Percentiles rank a stretch among this genome's conserved stretches.
These are phyloP conservation scores for Yponomeuta cagnagella DNA, from an alignment of 2,888 invertebrate species.

Conservation along the genomic window DNA sequence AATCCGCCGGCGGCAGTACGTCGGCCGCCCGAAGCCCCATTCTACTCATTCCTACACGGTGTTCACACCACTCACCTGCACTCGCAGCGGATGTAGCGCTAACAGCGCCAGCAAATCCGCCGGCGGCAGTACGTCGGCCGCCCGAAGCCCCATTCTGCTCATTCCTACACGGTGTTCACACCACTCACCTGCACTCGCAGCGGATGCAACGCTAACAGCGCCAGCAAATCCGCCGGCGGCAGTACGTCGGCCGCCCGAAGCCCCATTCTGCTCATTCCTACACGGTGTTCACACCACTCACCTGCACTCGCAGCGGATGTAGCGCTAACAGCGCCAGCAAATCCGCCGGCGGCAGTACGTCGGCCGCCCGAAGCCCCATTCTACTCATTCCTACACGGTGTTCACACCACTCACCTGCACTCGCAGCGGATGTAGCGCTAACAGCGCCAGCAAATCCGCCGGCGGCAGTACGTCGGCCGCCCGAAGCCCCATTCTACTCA, in stretches of 20 bases:
- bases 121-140: slow-evolving; percentile 87
- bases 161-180: slow-evolving; percentile 82
- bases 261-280: slow-evolving; percentile 88
- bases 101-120: slow-evolving; percentile 86
- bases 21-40: slow-evolving; percentile 83
- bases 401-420: slow-evolving; percentile 53
- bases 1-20: not conserved
- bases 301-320: slow-evolving; percentile 95
- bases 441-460: not conserved
- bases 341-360: slow-evolving; percentile 87
- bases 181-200: slow-evolving; percentile 40
- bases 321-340: slow-evolving; percentile 88
- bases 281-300: slow-evolving; percentile 78
- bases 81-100: slow-evolving; percentile 93
- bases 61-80: slow-evolving; percentile 85
- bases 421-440: slow-evolving; percentile 57
- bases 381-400: slow-evolving; percentile 87
- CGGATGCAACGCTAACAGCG: slow-evolving; percentile 77
- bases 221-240: not conserved
- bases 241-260: slow-evolving; percentile 74
- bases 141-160: slow-evolving; percentile 83
- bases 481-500: slow-evolving; percentile 85
- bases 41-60: slow-evolving; percentile 85
- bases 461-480: slow-evolving; percentile 56
- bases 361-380: slow-evolving; percentile 85